Conservation (phyloP, 2,113 vertebrate species). For the Corythoichthys intestinalis region DNA sequence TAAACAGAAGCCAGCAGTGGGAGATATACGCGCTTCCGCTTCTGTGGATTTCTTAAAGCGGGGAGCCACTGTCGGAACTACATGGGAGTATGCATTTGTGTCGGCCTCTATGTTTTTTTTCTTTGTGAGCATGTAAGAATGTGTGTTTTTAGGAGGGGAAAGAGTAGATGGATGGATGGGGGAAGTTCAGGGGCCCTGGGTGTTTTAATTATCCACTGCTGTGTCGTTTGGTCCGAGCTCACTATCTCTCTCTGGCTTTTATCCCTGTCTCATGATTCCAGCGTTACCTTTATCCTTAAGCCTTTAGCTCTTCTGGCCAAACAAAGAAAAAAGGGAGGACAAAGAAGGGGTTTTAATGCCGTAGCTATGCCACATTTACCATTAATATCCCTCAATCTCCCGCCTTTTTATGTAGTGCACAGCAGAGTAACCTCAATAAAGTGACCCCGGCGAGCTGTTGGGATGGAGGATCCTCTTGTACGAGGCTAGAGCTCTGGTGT, state of each 20-base stretch:
- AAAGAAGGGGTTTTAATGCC: slow-evolving; percentile 69
- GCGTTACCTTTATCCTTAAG: slow-evolving; percentile 78
- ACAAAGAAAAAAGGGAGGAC: slow-evolving; percentile 75
- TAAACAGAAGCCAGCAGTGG: slow-evolving; percentile 61
- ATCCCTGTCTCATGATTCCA: slow-evolving; percentile 77
- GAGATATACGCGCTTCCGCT: slow-evolving; percentile 50
- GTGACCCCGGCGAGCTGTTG: slow-evolving; percentile 64
- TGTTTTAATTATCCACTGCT: slow-evolving; percentile 78
- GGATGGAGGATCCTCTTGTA: slow-evolving; percentile 59
- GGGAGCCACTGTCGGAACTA: slow-evolving; percentile 49
- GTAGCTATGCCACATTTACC: slow-evolving; percentile 74
- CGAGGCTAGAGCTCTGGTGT: slow-evolving; percentile 34
- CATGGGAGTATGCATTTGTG: slow-evolving; percentile 50
- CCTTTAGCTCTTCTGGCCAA: slow-evolving; percentile 78
- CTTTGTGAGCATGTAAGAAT: slow-evolving; percentile 37
- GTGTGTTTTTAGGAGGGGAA: slow-evolving; percentile 41
- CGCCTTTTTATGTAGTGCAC: slow-evolving; percentile 60
- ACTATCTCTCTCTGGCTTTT: slow-evolving; percentile 74
- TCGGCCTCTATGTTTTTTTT: slow-evolving; percentile 51
- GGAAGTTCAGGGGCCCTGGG: slow-evolving; percentile 69
- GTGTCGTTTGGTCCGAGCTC: slow-evolving; percentile 68
- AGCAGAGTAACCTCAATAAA: slow-evolving; percentile 70
- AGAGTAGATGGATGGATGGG: slow-evolving; percentile 71
- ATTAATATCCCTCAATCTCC: slow-evolving; percentile 78
- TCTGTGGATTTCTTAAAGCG: slow-evolving; percentile 50